Percentiles rank a stretch among this genome's conserved stretches.
Evolutionary conservation across 2,797 vertebrate genomes (phyloP).

Genomic region (Propithecus deckenii): DNA sequence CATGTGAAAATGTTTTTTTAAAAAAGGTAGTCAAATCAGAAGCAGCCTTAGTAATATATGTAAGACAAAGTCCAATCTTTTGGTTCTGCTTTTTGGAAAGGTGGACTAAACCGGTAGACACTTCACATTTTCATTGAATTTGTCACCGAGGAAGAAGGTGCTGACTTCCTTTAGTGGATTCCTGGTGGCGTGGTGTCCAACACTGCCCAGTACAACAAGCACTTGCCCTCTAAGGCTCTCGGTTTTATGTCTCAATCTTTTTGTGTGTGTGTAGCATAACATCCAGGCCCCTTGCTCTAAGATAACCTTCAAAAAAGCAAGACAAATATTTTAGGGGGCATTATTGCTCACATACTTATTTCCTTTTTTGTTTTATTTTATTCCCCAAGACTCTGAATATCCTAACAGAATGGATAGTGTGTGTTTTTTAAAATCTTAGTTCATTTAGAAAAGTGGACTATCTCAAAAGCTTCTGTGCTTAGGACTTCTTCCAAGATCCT

Average conservation of each 20-base stretch:
- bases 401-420: neutral
- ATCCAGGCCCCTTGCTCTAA: neutral
- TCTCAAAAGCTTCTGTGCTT: neutral
- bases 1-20: neutral
- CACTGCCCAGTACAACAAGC: neutral
- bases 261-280: neutral
- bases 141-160: neutral
- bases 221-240: neutral
- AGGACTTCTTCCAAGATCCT: conserved; percentile 65
- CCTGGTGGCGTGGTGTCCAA: fast-evolving
- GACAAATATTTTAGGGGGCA: neutral
- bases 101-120: neutral
- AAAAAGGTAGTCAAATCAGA: neutral
- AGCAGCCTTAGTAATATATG: neutral
- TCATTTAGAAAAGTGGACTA: conserved; percentile 56
- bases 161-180: neutral
- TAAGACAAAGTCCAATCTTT: neutral
- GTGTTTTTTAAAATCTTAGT: neutral
- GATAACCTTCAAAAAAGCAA: neutral
- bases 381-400: neutral
- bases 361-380: neutral
- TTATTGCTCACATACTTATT: neutral
- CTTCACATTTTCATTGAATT: neutral
- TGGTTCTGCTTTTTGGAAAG: neutral
- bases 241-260: neutral